A percentile compares a stretch with the other conserved stretches of the same genome.
phyloP scores from a whole-genome alignment of 2,113 vertebrate species.

The Tyrannus savana region DNA sequence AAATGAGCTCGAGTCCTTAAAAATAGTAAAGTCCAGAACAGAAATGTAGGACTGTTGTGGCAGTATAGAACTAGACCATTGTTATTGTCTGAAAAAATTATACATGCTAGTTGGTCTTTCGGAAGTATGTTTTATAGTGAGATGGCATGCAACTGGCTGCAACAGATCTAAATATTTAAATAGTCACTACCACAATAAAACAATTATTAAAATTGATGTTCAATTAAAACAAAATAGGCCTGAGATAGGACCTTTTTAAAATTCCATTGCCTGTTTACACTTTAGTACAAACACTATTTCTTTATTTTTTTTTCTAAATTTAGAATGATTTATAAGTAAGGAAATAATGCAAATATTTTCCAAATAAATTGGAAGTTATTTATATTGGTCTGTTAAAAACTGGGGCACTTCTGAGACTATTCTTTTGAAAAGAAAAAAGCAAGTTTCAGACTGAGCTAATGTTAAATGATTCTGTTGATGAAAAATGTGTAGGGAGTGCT shows the following conservation, averaged over 20 bases:
- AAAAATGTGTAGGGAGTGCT: not conserved
- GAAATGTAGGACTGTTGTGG: not conserved
- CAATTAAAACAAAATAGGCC: not conserved
- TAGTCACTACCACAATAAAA: not conserved
- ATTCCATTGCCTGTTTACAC: not conserved
- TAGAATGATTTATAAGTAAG: not conserved
- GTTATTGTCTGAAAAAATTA: not conserved
- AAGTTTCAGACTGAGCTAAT: not conserved
- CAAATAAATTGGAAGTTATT: not conserved
- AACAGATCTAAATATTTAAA: not conserved
- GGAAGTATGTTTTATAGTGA: not conserved
- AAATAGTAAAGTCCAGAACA: not conserved
- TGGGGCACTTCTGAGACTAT: not conserved
- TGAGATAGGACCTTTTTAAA: not conserved
- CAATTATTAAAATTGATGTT: not conserved
- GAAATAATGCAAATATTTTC: not conserved
- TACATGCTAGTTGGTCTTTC: not conserved
- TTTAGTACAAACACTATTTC: not conserved
- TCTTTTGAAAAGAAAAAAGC: not conserved
- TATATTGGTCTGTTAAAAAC: not conserved
- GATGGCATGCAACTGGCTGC: not conserved
- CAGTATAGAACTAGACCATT: not conserved
- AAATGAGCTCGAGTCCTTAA: not conserved
- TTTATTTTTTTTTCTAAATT: not conserved
- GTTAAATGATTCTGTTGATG: not conserved